Base-by-base conservation (phyloP, 1,140 invertebrate species). In the Agrilus planipennis region DNA sequence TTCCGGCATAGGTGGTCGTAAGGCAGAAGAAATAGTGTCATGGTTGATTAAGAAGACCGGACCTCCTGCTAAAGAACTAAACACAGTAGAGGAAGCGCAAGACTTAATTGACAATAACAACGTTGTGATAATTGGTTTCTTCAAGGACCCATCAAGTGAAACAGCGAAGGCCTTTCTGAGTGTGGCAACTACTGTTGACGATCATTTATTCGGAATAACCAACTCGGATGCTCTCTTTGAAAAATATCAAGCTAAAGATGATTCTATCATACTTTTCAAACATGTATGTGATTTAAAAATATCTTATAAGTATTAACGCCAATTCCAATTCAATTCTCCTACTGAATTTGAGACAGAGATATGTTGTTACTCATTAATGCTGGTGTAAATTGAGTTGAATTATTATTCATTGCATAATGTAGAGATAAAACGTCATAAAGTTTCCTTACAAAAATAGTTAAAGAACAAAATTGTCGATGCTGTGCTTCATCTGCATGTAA, bases 21-120 rank as follows among this genome's bases (percentile, higher is more conserved):
- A 87, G 57, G 77, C 87, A 56, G 83, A 88, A 49, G 89, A 93
- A 43, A 97, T 99, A 58, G 76, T 99, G 37, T 70, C 69, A 43
- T 99, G 95, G 95, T 60, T 99, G 32, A 73, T 79, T 56, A 98
- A 98, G 74, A 99, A 98, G 73, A 93, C 89, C 63, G 93, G 93
- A 28, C 91, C 94, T 37, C 74, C 81, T 45, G 89, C 89, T 11
- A 77, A 80, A 54, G 72, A 77, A 36, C 63, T 99, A 14, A 62
- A 69, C 16, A 75, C 77, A 28, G 79, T 81, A 18, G 89, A 91
- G 47, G 86, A 89, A 48, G 77, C 81, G 21, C 90, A 92, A 59
- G 71, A 76, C 34, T 83, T 98, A 55, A 77, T 86, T 40, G 84
- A 86, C 16, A 76, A 71, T 9, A 75, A 80, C 51, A 76, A 87